Evolutionary conservation across 2,113 vertebrate species (phyloP), one percentile per base, ranked within the genome.

Genomic region (Abramis brama): DNA sequence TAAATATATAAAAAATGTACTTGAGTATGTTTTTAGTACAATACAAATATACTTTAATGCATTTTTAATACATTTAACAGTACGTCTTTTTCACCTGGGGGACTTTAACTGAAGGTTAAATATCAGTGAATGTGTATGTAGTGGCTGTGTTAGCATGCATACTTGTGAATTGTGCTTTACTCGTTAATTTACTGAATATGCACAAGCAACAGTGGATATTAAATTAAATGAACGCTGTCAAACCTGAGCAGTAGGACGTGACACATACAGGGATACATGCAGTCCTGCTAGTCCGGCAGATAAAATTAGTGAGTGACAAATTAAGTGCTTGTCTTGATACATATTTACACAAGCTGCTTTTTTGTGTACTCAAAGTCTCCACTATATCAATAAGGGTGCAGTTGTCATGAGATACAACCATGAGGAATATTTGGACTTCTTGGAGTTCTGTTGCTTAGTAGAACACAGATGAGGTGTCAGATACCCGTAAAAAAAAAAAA

Each of bases 331-430:
- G 11, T 5, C 13, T 27, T 64, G 21, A 80, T 27, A 66, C 17
- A 19, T 27, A 80, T 80, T 21, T 80, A 5, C 79, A 47, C 8
- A 79, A 8, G 59, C 15, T 45, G 77, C 12, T 43, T 79, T 17
- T 78, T 30, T 13, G 50, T 78, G 30, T 57, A 57, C 50, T 78
- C 11, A 25, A n/a, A 59, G 30, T 36, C 27, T 21, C 10, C 27
- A 59, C 52, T 79, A 60, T 17, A 60, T 79, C 55, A 79, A 60
- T 79, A 79, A 39, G 30, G 55, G 55, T 39, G 77, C 17, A 50
- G 43, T 45, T 2, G 0, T 79, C 21, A 60, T 62, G 52, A 43
- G 30, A 17, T 43, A 25, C 23, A 43, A 25, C 10, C 23, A 17
- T 27, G 6, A 60, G 57, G 52, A 43, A 23, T 78, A 33, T 36